Evolutionary conservation across 2,797 vertebrate species (phyloP).

Genomic region (Sebastes diaconus): DNA sequence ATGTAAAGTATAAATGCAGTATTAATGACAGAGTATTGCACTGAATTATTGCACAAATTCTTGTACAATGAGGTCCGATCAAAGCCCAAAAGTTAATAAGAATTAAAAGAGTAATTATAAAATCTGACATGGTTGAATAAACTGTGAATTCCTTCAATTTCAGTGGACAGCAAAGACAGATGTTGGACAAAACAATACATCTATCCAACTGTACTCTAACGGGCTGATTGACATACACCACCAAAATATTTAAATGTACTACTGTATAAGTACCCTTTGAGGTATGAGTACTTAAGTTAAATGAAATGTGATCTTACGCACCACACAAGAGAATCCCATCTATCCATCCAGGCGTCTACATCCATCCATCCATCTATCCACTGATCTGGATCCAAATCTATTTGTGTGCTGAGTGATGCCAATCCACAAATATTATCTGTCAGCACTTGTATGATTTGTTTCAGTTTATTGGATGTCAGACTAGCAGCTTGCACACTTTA

Average conservation of each 20-base stretch:
- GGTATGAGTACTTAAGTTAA: not conserved
- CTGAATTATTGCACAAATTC: no score
- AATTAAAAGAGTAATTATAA: not conserved
- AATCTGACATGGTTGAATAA: not conserved
- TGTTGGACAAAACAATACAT: not conserved
- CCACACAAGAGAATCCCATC: not conserved
- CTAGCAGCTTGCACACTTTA: not conserved
- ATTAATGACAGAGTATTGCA: no score
- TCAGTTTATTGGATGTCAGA: constrained; percentile 12
- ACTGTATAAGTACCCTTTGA: not conserved
- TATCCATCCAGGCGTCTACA: not conserved
- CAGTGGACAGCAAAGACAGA: not conserved
- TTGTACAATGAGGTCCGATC: not conserved
- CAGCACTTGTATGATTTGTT: constrained; percentile 28
- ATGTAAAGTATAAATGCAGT: no score
- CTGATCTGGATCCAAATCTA: constrained; percentile 55
- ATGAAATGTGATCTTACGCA: not conserved
- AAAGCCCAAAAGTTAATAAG: not conserved
- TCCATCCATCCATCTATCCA: constrained; percentile 11
- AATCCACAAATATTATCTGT: constrained; percentile 17
- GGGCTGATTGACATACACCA: not conserved
- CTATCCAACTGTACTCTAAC: not conserved
- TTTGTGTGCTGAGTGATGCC: constrained; percentile 22
- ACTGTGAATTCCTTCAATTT: not conserved
- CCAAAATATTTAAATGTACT: not conserved